phyloP scores from a whole-genome alignment of 2,797 vertebrate species.

The Thamnophis elegans region DNA sequence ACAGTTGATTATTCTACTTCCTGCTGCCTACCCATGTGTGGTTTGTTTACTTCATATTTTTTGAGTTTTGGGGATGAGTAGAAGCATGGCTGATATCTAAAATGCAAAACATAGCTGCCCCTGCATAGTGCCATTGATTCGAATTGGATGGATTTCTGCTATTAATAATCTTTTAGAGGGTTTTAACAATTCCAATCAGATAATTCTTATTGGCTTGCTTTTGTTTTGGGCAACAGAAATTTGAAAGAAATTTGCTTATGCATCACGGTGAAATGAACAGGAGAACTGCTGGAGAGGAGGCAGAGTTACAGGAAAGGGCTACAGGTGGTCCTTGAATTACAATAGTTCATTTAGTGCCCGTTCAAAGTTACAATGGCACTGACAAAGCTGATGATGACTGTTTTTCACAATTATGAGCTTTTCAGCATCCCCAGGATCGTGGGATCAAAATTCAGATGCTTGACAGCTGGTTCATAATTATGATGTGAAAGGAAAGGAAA shows the following conservation, averaged over 20 bases:
- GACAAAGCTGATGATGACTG: too few species aligned
- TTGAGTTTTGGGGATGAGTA: background rate
- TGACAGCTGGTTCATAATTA: too few species aligned
- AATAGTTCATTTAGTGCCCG: too few species aligned
- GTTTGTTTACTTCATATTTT: background rate
- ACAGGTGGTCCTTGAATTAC: background rate
- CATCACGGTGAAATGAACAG: background rate
- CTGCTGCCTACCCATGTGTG: background rate
- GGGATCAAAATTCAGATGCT: too few species aligned
- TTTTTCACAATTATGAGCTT: too few species aligned
- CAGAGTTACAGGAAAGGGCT: background rate
- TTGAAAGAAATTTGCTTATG: background rate
- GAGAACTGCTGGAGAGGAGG: background rate
- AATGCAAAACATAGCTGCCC: conserved; percentile 25
- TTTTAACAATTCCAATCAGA: background rate
- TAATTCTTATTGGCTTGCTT: background rate
- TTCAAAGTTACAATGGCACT: too few species aligned
- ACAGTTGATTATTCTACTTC: conserved; percentile 36
- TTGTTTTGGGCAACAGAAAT: background rate
- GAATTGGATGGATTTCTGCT: conserved; percentile 23
- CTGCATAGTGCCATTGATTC: conserved; percentile 20
- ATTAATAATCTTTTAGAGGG: background rate
- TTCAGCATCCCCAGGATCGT: too few species aligned
- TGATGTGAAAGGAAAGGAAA: too few species aligned
- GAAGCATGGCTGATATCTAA: conserved; percentile 32